A percentile compares a stretch with the other conserved stretches of the same genome.
Conservation (phyloP, 2,797 vertebrate genomes). For the Hydrolagus colliei region DNA sequence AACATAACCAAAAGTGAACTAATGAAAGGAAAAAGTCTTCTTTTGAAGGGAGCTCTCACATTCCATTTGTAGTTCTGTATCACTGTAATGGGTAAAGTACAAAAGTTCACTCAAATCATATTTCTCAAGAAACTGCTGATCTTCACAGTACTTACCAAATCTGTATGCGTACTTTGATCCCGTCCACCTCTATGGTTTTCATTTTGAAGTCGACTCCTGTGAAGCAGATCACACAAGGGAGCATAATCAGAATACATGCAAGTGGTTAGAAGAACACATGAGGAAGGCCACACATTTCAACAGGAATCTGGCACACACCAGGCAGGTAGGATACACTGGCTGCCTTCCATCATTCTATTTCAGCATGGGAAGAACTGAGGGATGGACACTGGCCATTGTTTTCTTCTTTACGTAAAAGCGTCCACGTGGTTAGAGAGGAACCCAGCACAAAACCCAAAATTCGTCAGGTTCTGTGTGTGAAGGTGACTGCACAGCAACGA, state of each 20-base stretch:
- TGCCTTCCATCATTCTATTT: conserved; percentile 34
- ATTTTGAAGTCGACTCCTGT: conserved; percentile 94
- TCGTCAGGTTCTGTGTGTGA: too few relatives aligned
- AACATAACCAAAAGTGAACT: too few relatives aligned
- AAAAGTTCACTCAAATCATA: not conserved
- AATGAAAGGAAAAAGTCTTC: not conserved
- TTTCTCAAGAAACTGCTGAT: not conserved
- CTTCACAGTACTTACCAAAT: conserved; percentile 74
- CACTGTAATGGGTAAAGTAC: not conserved
- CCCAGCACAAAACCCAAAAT: too few relatives aligned
- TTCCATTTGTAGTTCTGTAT: not conserved
- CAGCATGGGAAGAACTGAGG: conserved; percentile 22
- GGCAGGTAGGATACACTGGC: conserved; percentile 37
- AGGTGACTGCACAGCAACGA: too few relatives aligned
- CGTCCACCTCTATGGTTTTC: conserved; percentile 89
- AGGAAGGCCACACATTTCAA: conserved; percentile 24
- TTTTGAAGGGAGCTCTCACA: not conserved
- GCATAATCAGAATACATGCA: not conserved
- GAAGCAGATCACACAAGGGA: conserved; percentile 33
- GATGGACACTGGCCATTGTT: not conserved
- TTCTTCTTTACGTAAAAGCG: too few relatives aligned
- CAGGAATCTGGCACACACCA: conserved; percentile 38
- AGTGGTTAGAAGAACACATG: not conserved
- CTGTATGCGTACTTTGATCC: conserved; percentile 83
- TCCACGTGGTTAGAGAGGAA: too few relatives aligned